These are phyloP conservation scores for Brevipalpus yothersi DNA, from an alignment of 1,140 invertebrate species.

Conservation along the genomic window DNA sequence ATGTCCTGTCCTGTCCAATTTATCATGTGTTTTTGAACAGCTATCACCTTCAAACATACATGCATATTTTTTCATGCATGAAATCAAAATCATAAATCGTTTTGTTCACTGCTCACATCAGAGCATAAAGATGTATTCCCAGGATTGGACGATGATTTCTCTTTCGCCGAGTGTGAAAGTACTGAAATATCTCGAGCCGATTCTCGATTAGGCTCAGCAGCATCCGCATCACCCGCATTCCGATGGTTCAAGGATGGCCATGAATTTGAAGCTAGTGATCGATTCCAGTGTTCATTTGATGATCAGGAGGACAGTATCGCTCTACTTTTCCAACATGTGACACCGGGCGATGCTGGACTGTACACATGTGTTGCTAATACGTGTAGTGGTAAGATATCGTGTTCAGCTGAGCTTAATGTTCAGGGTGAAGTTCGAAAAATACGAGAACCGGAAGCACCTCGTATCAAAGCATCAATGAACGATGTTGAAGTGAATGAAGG, in stretches of 20 bases:
- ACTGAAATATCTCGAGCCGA: neutral
- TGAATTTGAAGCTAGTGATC: slow-evolving; percentile 66
- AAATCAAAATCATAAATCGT: neutral
- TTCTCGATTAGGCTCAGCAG: neutral
- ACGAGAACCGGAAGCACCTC: slow-evolving; percentile 1
- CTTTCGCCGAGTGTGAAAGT: neutral
- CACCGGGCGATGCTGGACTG: slow-evolving; percentile 68
- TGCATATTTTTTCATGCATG: neutral
- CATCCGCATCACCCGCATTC: slow-evolving; percentile 32
- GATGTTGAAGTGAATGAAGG: slow-evolving; percentile 53
- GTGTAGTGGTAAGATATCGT: slow-evolving; percentile 71
- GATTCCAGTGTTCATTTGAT: slow-evolving; percentile 70
- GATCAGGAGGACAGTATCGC: slow-evolving; percentile 76
- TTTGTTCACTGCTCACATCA: neutral
- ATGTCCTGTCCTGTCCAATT: too few species aligned
- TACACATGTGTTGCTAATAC: slow-evolving; percentile 89
- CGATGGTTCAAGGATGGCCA: slow-evolving; percentile 66
- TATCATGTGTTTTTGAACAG: too few species aligned
- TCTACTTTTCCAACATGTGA: slow-evolving; percentile 74
- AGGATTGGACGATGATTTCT: slow-evolving; percentile 1
- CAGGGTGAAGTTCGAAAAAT: slow-evolving; percentile 30
- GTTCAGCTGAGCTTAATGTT: slow-evolving; percentile 71
- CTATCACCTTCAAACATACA: neutral
- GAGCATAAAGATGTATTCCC: slow-evolving; percentile 8
- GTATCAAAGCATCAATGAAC: neutral